A percentile compares a stretch with the other conserved stretches of the same genome.
These are phyloP conservation scores for Synergus japonicus DNA, from an alignment of 2,888 invertebrate species.

Conservation along the genomic window DNA sequence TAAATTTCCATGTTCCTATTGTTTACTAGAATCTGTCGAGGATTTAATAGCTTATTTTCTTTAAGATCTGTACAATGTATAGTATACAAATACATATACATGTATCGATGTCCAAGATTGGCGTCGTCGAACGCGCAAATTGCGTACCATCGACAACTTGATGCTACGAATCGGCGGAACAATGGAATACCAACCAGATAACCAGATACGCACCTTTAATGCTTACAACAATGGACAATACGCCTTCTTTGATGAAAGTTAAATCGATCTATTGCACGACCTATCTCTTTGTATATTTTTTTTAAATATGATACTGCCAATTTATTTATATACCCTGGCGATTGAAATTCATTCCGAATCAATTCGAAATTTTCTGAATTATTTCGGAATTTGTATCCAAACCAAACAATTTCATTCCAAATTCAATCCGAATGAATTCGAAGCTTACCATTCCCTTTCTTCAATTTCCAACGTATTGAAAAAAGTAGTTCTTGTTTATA, in stretches of 20 bases:
- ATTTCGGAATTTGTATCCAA: too few relatives aligned
- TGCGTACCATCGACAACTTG: slow-evolving; percentile 40
- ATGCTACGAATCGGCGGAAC: slow-evolving; percentile 53
- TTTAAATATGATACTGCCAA: slow-evolving; percentile 21
- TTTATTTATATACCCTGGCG: neutral
- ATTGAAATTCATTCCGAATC: too few relatives aligned
- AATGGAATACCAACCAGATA: slow-evolving; percentile 56
- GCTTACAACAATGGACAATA: slow-evolving; percentile 56
- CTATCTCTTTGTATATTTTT: neutral
- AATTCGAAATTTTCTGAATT: too few relatives aligned
- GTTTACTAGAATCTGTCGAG: slow-evolving; percentile 5
- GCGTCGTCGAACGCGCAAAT: slow-evolving; percentile 31
- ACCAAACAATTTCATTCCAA: too few relatives aligned
- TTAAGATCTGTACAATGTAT: slow-evolving; percentile 5
- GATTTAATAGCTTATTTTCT: slow-evolving; percentile 34
- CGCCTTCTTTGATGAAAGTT: slow-evolving; percentile 56
- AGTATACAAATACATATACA: too few relatives aligned
- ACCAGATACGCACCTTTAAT: slow-evolving; percentile 54
- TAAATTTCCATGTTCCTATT: slow-evolving; percentile 36
- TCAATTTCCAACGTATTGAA: too few relatives aligned
- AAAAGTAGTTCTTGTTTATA: too few relatives aligned
- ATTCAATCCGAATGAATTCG: too few relatives aligned
- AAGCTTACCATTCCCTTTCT: too few relatives aligned
- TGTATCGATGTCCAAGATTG: slow-evolving; percentile 30
- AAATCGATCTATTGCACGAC: slow-evolving; percentile 46